Evolutionary conservation across 2,888 invertebrate species (phyloP).

Genomic region (Xestia sexstrigata): DNA sequence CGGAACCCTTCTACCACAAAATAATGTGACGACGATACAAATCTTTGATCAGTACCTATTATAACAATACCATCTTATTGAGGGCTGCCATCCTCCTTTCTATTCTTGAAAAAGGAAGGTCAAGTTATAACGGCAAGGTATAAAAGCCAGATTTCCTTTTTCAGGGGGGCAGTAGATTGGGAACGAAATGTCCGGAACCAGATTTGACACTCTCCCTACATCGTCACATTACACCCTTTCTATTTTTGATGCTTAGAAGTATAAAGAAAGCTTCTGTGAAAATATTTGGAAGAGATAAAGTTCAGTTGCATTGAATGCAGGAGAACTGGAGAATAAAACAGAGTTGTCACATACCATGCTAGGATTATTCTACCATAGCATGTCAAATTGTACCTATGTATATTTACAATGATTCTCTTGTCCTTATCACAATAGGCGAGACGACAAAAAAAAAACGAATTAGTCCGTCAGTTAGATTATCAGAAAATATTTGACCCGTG

Average conservation of each 20-base stretch:
- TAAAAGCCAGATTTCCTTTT: conserved; percentile 79
- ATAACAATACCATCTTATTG: conserved; percentile 61
- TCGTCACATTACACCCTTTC: conserved; percentile 80
- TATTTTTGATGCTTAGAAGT: conserved; percentile 69
- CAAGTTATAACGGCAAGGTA: conserved; percentile 68
- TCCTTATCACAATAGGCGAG: too few species aligned
- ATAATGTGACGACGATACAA: conserved; percentile 68
- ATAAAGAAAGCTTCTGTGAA: conserved; percentile 66
- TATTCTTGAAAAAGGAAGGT: conserved; percentile 43
- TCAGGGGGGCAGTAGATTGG: conserved; percentile 80
- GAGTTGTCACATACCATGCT: neutral
- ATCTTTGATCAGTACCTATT: conserved; percentile 74
- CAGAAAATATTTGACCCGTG: too few species aligned
- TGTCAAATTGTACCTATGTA: neutral
- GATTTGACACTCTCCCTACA: conserved; percentile 84
- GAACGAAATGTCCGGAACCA: conserved; percentile 81
- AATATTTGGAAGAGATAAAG: neutral
- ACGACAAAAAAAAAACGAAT: too few species aligned
- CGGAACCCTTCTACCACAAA: conserved; percentile 64
- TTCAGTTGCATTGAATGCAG: neutral
- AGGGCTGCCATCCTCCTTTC: conserved; percentile 42
- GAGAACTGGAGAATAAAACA: neutral
- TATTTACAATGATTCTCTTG: too few species aligned
- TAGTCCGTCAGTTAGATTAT: too few species aligned
- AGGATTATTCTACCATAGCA: neutral